These are phyloP conservation scores for Lobophora halterata DNA, from an alignment of 2,888 invertebrate species.

Conservation along the genomic window DNA sequence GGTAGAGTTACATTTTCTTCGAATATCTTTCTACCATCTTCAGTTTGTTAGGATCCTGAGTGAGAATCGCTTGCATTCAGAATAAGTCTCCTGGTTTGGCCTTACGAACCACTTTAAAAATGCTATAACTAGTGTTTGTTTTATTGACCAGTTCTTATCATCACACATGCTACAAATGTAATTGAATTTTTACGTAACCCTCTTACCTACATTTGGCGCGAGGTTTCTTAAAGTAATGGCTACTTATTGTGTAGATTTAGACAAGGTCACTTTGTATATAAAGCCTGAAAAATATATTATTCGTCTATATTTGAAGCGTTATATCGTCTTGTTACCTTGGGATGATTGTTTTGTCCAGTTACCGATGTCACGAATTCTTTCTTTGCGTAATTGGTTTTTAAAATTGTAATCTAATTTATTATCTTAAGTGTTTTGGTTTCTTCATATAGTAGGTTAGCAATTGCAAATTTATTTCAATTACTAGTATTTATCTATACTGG, in stretches of 20 bases:
- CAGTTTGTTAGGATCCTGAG: too few relatives aligned
- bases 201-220: conserved; percentile 58
- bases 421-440: too few relatives aligned
- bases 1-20: too few relatives aligned
- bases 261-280: conserved; percentile 54
- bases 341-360: conserved; percentile 16
- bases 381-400: conserved; percentile 8
- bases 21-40: too few relatives aligned
- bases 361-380: conserved; percentile 5
- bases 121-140: conserved; percentile 46
- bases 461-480: too few relatives aligned
- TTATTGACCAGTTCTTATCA: conserved; percentile 59
- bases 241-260: conserved; percentile 52
- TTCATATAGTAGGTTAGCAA: too few relatives aligned
- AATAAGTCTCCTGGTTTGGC: too few relatives aligned
- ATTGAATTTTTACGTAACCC: conserved; percentile 61
- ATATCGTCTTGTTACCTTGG: conserved; percentile 17
- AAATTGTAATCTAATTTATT: too few relatives aligned
- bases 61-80: too few relatives aligned
- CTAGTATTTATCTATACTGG: too few relatives aligned
- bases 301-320: conserved; percentile 1
- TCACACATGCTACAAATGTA: conserved; percentile 48
- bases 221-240: conserved; percentile 57
- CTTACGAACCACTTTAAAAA: conserved; percentile 10
- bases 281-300: conserved; percentile 32